Percentiles rank a stretch among this genome's conserved stretches.
Evolutionary conservation across 2,113 vertebrate species (phyloP).

Genomic region (Centropus bengalensis): DNA sequence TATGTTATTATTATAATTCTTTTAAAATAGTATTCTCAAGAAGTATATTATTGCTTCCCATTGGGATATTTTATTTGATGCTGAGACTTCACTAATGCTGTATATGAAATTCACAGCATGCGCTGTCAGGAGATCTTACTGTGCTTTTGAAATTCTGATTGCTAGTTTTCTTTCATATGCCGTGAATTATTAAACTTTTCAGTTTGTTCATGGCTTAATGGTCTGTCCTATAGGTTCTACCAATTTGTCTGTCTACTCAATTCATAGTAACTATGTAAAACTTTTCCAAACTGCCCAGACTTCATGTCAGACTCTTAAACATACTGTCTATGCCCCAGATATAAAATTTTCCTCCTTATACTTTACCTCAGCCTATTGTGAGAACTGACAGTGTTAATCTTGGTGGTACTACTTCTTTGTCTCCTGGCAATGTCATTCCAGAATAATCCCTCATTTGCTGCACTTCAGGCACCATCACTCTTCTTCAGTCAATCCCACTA

Average conservation of each 20-base stretch:
- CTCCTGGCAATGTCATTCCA: background rate
- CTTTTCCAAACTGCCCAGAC: background rate
- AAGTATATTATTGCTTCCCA: background rate
- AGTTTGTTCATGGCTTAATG: background rate
- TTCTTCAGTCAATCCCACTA: background rate
- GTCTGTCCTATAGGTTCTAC: background rate
- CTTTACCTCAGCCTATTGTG: background rate
- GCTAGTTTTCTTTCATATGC: background rate
- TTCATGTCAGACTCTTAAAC: background rate
- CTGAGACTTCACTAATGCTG: background rate
- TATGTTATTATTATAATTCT: rapidly evolving
- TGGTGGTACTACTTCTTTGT: background rate
- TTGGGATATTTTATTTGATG: background rate
- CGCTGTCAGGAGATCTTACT: background rate
- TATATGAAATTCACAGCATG: background rate
- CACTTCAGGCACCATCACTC: background rate
- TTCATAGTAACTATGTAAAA: background rate
- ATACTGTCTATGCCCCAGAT: background rate
- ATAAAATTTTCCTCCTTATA: background rate
- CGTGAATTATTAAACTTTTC: background rate
- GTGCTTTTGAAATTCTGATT: background rate
- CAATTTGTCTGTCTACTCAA: background rate
- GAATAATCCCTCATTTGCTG: background rate
- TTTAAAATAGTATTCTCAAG: background rate
- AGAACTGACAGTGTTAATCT: background rate